A percentile compares a stretch with the other conserved stretches of the same genome.
These are phyloP conservation scores for Amblyraja radiata DNA, from an alignment of 2,797 vertebrate genomes.

Conservation along the genomic window DNA sequence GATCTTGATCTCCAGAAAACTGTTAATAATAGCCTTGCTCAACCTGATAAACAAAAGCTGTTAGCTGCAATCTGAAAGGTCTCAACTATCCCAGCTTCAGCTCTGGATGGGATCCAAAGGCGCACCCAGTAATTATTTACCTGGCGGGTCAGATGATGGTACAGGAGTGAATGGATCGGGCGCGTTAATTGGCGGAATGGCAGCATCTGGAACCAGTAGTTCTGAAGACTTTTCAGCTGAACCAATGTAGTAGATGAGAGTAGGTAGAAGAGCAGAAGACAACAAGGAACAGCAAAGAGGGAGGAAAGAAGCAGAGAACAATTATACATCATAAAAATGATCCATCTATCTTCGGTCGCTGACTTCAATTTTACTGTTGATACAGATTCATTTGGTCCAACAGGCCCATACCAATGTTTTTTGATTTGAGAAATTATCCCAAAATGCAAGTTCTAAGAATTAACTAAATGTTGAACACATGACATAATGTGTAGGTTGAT, in stretches of 20 bases:
- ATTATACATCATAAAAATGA: not conserved
- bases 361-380: not conserved
- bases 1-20: not conserved
- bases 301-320: conserved; percentile 17
- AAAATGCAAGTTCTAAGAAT: not conserved
- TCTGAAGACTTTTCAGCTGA: conserved; percentile 68
- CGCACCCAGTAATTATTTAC: conserved; percentile 54
- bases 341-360: not conserved
- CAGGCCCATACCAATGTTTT: not conserved
- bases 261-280: not conserved
- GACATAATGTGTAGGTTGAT: not conserved
- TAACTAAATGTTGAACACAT: not conserved
- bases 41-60: not conserved
- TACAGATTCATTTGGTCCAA: not conserved
- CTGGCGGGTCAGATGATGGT: conserved; percentile 71
- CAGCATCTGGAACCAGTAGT: conserved; percentile 61
- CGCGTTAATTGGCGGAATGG: conserved; percentile 66
- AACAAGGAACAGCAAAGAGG: not conserved
- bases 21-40: not conserved
- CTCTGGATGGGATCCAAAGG: not conserved
- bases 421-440: not conserved
- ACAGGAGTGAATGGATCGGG: conserved; percentile 74
- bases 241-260: conserved; percentile 37
- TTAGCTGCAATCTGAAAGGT: not conserved
- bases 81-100: not conserved